These are phyloP conservation scores for Cotesia typhae DNA, from an alignment of 1,140 invertebrate genomes.

Conservation along the genomic window DNA sequence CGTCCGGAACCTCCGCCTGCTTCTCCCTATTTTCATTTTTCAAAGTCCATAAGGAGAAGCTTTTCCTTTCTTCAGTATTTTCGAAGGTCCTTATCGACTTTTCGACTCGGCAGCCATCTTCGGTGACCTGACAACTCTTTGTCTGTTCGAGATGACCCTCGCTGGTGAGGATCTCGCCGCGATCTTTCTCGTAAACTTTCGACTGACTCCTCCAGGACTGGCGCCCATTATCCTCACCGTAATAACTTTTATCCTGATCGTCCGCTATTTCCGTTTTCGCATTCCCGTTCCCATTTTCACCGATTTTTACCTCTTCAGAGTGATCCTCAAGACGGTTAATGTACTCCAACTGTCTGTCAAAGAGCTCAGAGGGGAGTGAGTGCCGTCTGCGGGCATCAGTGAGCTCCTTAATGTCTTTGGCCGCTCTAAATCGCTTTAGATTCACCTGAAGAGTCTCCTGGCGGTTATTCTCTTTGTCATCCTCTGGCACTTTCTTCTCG, in stretches of 20 bases:
- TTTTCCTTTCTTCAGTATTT: conserved; percentile 31
- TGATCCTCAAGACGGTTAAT: conserved; percentile 67
- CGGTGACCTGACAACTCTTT: conserved; percentile 23
- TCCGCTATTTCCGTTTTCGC: conserved; percentile 4
- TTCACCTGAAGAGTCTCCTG: conserved; percentile 52
- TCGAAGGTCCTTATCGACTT: conserved; percentile 42
- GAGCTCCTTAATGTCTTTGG: conserved; percentile 5
- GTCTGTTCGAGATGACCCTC: conserved; percentile 37
- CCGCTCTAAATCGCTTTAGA: conserved; percentile 49
- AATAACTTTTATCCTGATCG: neutral
- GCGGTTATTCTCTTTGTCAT: conserved; percentile 31
- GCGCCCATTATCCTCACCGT: conserved; percentile 21
- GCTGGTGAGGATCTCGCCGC: conserved; percentile 42
- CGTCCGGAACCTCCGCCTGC: neutral
- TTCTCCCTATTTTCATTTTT: neutral
- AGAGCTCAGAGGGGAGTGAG: conserved; percentile 73
- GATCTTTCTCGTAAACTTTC: conserved; percentile 29
- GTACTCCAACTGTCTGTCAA: conserved; percentile 74
- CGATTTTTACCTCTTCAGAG: conserved; percentile 52
- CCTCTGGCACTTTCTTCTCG: too few species aligned
- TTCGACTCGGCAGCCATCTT: conserved; percentile 36
- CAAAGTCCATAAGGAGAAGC: conserved; percentile 29
- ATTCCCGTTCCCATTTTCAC: conserved; percentile 40
- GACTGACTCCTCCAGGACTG: conserved; percentile 45
- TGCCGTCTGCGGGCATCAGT: conserved; percentile 58